Conservation (phyloP, 2,888 invertebrate genomes). For the Microdon myrmicae region DNA sequence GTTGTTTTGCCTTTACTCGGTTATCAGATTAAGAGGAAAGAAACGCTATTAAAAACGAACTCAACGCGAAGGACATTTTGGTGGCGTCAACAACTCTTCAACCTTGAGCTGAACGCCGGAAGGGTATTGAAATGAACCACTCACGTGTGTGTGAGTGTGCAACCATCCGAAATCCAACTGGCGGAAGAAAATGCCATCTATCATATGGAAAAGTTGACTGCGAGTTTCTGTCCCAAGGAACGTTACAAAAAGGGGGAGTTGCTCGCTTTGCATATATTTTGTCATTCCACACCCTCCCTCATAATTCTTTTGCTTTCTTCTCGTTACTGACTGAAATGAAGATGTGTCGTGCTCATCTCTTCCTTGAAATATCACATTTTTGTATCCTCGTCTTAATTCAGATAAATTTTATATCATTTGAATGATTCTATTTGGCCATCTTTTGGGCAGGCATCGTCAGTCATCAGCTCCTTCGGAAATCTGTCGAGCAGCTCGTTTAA, state of each 20-base stretch:
- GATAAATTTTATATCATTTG: slow-evolving; percentile 25
- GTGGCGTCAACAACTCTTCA: slow-evolving; percentile 37
- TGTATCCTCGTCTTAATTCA: slow-evolving; percentile 13
- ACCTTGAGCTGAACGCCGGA: slow-evolving; percentile 43
- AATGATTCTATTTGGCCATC: not conserved
- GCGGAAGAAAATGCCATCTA: slow-evolving; percentile 46
- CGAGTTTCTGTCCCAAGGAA: slow-evolving; percentile 25
- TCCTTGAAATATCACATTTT: not conserved
- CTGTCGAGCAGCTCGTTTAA: not conserved
- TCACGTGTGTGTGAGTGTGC: slow-evolving; percentile 18
- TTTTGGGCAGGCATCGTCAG: not conserved
- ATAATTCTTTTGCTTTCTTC: slow-evolving; percentile 18
- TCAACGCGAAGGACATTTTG: too few relatives aligned
- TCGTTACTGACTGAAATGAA: slow-evolving; percentile 8
- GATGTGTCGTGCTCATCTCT: slow-evolving; percentile 13
- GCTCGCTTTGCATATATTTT: slow-evolving; percentile 28
- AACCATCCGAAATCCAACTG: slow-evolving; percentile 25
- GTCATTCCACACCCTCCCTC: slow-evolving; percentile 46
- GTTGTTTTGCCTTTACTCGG: slow-evolving; percentile 9
- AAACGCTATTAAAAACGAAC: slow-evolving; percentile 13
- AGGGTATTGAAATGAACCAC: slow-evolving; percentile 48
- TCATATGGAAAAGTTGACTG: slow-evolving; percentile 34
- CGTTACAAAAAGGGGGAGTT: slow-evolving; percentile 30
- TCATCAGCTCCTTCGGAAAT: not conserved
- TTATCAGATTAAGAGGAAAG: slow-evolving; percentile 1